phyloP scores from a whole-genome alignment of 2,797 vertebrate genomes.

The Urosaurus nigricauda region DNA sequence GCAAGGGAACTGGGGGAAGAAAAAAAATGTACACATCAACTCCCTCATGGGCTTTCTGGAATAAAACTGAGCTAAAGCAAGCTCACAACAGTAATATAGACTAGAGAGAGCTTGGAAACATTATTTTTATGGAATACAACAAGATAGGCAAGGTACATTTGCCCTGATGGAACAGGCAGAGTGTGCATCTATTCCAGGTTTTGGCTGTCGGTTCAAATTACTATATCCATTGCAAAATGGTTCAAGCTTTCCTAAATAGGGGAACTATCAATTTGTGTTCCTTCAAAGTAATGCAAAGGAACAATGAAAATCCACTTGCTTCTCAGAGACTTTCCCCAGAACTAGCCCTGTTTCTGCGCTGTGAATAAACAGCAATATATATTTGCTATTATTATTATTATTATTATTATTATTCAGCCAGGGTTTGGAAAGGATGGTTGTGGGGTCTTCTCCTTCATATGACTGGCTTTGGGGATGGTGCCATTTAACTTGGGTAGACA shows the following conservation, averaged over 20 bases:
- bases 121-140: background rate
- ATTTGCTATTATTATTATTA: background rate
- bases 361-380: background rate
- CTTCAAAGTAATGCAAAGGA: background rate
- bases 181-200: background rate
- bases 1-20: background rate
- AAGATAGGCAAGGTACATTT: background rate
- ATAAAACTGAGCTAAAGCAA: background rate
- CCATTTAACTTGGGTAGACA: background rate
- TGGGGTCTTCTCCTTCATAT: background rate
- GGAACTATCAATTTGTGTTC: background rate
- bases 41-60: background rate
- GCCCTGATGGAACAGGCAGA: background rate
- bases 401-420: background rate
- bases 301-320: background rate
- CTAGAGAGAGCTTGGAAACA: background rate
- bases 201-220: background rate
- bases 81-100: background rate
- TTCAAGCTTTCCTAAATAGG: background rate
- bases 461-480: background rate
- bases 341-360: background rate
- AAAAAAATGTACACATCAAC: background rate
- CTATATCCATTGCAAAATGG: background rate
- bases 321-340: background rate
- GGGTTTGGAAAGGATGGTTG: background rate